Percentiles rank a stretch among this genome's conserved stretches.
These are phyloP conservation scores for Paedocypris sp. DNA, from an alignment of 2,113 vertebrate genomes.

Conservation along the genomic window DNA sequence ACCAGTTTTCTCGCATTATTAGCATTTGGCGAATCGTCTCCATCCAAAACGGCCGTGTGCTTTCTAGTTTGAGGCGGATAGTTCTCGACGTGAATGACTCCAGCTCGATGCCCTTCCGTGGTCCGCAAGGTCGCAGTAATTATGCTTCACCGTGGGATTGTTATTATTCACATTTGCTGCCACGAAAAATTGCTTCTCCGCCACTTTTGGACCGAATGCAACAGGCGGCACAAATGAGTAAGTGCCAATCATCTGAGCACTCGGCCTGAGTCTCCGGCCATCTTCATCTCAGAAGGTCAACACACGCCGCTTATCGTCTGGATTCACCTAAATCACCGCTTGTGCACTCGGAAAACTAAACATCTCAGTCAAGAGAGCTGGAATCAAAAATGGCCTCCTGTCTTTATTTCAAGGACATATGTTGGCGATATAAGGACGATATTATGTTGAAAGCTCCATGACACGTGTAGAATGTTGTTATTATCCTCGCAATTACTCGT, in stretches of 20 bases:
- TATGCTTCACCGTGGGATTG: slow-evolving; percentile 16
- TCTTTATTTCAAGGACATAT: too few species aligned
- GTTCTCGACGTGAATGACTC: neutral
- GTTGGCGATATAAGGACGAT: too few species aligned
- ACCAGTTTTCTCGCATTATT: too few species aligned
- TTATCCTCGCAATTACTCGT: too few species aligned
- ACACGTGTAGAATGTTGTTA: too few species aligned
- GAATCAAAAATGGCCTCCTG: too few species aligned
- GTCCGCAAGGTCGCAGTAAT: slow-evolving; percentile 21
- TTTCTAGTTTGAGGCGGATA: neutral
- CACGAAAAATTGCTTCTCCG: slow-evolving; percentile 28
- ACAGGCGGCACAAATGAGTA: slow-evolving; percentile 23
- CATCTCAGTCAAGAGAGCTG: too few species aligned
- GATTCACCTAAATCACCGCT: too few species aligned
- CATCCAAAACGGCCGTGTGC: neutral
- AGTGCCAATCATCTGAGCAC: slow-evolving; percentile 23
- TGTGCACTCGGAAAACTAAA: slow-evolving; percentile 3
- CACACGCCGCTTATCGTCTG: too few species aligned
- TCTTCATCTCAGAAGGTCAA: slow-evolving; percentile 28
- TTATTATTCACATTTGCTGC: slow-evolving; percentile 29
- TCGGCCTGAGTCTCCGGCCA: slow-evolving; percentile 12
- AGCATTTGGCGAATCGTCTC: too few species aligned
- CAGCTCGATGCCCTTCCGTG: slow-evolving; percentile 1
- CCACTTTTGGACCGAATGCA: slow-evolving; percentile 25
- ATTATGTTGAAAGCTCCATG: too few species aligned